These are phyloP conservation scores for Acanthaster planci DNA, from an alignment of 35 echinoderm and acorn worm genomes.

Conservation along the genomic window DNA sequence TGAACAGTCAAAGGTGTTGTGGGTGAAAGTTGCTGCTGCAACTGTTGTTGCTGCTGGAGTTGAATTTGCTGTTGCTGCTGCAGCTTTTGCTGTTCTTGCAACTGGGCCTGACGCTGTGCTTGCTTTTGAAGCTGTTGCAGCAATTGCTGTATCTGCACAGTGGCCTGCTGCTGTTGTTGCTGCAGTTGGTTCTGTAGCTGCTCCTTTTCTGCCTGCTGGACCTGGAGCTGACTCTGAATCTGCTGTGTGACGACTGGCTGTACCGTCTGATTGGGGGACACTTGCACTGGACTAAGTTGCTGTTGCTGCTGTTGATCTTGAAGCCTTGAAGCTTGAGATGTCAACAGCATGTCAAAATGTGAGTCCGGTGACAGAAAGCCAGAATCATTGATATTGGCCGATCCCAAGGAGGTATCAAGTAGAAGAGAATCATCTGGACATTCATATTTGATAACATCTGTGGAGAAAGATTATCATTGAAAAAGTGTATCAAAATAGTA, in stretches of 20 bases:
- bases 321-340: conserved; percentile 26
- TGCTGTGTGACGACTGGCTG: conserved; percentile 47
- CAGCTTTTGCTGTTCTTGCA: conserved; percentile 43
- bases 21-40: conserved; percentile 30
- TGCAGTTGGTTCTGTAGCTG: conserved; percentile 41
- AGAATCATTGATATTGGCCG: conserved; percentile 15
- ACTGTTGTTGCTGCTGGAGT: conserved; percentile 29
- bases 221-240: conserved; percentile 38
- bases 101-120: conserved; percentile 27
- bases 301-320: conserved; percentile 45
- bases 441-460: conserved; percentile 45
- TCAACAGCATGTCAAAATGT: conserved; percentile 9
- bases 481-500: background rate
- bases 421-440: conserved; percentile 43
- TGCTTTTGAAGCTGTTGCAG: conserved; percentile 41
- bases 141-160: conserved; percentile 26
- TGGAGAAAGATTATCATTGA: background rate
- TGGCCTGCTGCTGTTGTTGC: conserved; percentile 40
- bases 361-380: conserved; percentile 39
- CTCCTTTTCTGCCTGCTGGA: conserved; percentile 24
- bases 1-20: conserved; percentile 28
- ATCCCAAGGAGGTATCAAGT: conserved; percentile 8
- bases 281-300: conserved; percentile 21
- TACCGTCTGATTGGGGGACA: background rate
- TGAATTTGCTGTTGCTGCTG: conserved; percentile 25